These are phyloP conservation scores for Cyanoramphus novaezelandiae DNA, from an alignment of 2,113 vertebrate species.

Conservation along the genomic window DNA sequence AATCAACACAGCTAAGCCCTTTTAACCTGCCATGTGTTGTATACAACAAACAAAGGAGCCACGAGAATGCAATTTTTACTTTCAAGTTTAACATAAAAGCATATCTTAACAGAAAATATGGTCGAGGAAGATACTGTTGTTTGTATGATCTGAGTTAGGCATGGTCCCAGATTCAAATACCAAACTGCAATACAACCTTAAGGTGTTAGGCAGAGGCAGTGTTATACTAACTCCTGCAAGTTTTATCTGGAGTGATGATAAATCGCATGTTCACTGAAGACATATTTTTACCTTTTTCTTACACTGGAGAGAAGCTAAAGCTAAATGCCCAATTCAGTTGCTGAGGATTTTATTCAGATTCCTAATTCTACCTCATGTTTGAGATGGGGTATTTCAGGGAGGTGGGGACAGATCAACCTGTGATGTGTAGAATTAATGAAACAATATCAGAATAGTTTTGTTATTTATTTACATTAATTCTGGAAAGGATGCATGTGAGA, in stretches of 20 bases:
- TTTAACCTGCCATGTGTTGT: conserved; percentile 53
- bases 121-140: not conserved
- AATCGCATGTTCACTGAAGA: not conserved
- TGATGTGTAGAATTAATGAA: not conserved
- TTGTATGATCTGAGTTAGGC: not conserved
- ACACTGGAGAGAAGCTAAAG: not conserved
- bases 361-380: not conserved
- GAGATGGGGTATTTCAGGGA: not conserved
- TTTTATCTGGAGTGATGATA: not conserved
- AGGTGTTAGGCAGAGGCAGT: not conserved
- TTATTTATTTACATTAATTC: not conserved
- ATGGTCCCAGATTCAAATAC: not conserved
- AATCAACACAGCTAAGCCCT: conserved; percentile 69
- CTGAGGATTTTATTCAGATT: not conserved
- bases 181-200: not conserved
- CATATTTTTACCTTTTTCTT: not conserved
- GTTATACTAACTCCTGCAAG: not conserved
- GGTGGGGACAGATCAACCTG: fast-evolving
- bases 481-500: not conserved
- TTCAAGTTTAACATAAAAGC: conserved; percentile 15
- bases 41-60: not conserved
- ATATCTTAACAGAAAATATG: not conserved
- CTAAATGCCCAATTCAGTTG: not conserved
- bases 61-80: conserved; percentile 9
- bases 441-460: not conserved